Conservation (phyloP, 2,888 invertebrate genomes). For the Pachydiplax longipennis region DNA sequence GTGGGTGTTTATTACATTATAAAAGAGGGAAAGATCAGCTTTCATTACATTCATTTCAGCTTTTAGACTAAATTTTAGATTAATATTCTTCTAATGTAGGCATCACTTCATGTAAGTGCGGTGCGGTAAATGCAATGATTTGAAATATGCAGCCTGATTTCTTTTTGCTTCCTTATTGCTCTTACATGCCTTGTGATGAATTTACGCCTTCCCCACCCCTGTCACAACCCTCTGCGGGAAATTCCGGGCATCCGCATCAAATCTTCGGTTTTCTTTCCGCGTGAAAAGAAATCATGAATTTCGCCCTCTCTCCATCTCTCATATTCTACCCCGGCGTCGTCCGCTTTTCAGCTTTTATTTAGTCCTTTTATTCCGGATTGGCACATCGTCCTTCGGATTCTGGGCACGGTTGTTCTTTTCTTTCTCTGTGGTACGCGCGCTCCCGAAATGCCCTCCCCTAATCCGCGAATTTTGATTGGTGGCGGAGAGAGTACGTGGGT, state of each 20-base stretch:
- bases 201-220: no score
- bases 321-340: background rate
- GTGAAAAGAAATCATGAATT: background rate
- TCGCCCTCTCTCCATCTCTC: background rate
- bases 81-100: no score
- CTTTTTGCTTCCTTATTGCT: no score
- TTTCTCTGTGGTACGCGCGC: background rate
- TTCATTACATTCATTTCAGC: no score
- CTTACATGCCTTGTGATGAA: no score
- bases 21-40: no score
- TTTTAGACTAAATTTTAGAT: no score
- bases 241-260: background rate
- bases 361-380: background rate
- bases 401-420: background rate
- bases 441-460: background rate
- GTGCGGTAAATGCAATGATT: no score
- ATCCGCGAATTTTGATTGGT: background rate
- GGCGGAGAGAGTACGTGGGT: background rate
- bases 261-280: background rate
- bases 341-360: background rate
- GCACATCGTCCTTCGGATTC: background rate
- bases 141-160: no score
- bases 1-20: no score
- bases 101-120: no score
- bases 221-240: no score